Percentiles rank a stretch among this genome's conserved stretches.
phyloP scores from a whole-genome alignment of 2,797 vertebrate species.

The Urosaurus nigricauda region DNA sequence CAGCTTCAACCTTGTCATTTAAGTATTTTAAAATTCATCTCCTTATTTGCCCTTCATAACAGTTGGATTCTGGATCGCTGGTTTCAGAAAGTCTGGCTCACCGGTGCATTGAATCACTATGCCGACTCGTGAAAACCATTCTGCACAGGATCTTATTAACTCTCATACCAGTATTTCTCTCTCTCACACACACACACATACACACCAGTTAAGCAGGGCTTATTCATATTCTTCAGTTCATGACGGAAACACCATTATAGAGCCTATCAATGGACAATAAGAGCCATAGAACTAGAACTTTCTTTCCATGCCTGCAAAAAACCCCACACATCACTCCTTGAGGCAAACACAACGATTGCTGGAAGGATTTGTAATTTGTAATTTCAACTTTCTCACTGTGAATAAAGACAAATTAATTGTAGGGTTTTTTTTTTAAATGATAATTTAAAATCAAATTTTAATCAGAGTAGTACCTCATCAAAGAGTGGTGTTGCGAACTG shows the following conservation, averaged over 20 bases:
- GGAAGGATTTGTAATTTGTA: neutral
- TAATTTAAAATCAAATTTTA: constrained; percentile 17
- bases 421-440: constrained; percentile 26
- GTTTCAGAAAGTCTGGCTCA: constrained; percentile 69
- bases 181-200: neutral
- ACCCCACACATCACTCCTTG: neutral
- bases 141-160: constrained; percentile 73
- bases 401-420: neutral
- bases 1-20: constrained; percentile 71
- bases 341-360: fast-evolving
- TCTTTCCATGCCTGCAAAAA: constrained; percentile 35
- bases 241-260: constrained; percentile 49
- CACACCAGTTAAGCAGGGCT: constrained; percentile 39
- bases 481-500: too few species aligned
- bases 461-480: neutral
- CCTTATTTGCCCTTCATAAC: constrained; percentile 69
- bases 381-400: neutral
- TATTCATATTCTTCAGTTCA: constrained; percentile 52
- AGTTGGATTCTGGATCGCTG: constrained; percentile 69
- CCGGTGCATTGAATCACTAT: constrained; percentile 73
- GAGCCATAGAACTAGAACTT: neutral
- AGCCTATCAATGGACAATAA: neutral
- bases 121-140: constrained; percentile 65
- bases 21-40: constrained; percentile 72
- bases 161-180: constrained; percentile 42